Base-by-base conservation (phyloP, 2,797 vertebrate species). In the Sus cebifrons region DNA sequence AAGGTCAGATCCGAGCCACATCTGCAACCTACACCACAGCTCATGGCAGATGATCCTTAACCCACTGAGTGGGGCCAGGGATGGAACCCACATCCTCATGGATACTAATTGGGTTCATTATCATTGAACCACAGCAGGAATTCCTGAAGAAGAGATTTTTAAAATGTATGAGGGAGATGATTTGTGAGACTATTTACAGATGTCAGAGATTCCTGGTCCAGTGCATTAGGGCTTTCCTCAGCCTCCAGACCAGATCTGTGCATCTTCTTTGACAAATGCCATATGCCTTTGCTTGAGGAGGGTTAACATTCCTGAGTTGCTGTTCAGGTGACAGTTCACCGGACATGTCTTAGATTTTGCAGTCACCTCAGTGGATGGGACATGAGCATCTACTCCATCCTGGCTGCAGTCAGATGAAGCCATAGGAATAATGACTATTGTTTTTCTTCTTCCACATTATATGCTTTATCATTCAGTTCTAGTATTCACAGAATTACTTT, bases 401-500 rank as follows among this genome's bases (percentile, higher is more conserved):
- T 67, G 49, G 21, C 25, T 79, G 13, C 2, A 73, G 67, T 36
- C 29, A 94, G 77, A 62, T 49, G 49, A 89, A 89, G 25, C 86
- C 21, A 7, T 56, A 73, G 49, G 23, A 78, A 77, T 5, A n/a
- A 90, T 54, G n/a, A 32, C 56, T n/a, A 7, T 77, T 49, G 5
- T 25, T 82, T 58, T 86, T 82, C 52, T 88, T 87, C 32, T 40
- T 71, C 79, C 86, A 23, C 44, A 36, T 87, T 68, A 84, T 11
- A 75, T 67, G 32, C 60, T 65, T 90, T 82, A 74, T 36, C 71
- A 81, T 93, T 93, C 74, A 68, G 60, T 93, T 88, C 85, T 92
- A 52, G 27, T 89, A 87, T 84, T 49, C 74, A 68, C 6, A 1
- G 87, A 96, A 15, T 85, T 97, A 95, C 96, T 87, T 89, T 95